Conservation (phyloP, 2,113 vertebrate genomes). For the Mirza zaza region DNA sequence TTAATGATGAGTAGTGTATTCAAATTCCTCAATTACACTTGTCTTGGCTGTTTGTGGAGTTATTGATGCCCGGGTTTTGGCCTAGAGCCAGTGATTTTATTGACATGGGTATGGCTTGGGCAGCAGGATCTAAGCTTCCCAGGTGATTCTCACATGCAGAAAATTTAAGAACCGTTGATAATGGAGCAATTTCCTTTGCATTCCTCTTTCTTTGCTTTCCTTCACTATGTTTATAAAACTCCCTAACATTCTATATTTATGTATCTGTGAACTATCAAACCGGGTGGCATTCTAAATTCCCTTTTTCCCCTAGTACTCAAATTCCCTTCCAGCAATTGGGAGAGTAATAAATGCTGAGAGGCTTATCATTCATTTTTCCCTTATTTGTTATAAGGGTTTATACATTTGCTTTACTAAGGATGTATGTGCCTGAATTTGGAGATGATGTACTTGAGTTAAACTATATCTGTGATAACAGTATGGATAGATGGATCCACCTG, state of each 20-base stretch:
- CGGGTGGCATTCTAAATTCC: rapidly evolving
- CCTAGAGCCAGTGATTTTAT: background rate
- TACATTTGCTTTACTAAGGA: background rate
- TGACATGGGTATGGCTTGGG: rapidly evolving
- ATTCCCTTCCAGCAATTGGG: background rate
- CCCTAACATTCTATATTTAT: background rate
- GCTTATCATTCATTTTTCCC: background rate
- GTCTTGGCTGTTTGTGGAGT: background rate
- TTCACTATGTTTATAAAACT: background rate
- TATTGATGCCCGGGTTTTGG: background rate
- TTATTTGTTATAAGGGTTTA: background rate
- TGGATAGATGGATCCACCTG: background rate
- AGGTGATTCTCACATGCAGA: background rate
- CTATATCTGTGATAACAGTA: background rate
- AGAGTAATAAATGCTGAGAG: background rate
- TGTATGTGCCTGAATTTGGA: background rate
- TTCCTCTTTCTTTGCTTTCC: background rate
- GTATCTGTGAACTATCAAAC: background rate
- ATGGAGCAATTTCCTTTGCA: background rate
- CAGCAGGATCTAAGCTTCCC: background rate
- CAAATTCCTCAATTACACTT: background rate
- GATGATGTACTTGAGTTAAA: background rate
- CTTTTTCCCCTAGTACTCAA: background rate
- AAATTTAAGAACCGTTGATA: background rate
- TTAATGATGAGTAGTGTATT: background rate